Conservation (phyloP, 2,113 vertebrate genomes). For the Toxotes chatareus region DNA sequence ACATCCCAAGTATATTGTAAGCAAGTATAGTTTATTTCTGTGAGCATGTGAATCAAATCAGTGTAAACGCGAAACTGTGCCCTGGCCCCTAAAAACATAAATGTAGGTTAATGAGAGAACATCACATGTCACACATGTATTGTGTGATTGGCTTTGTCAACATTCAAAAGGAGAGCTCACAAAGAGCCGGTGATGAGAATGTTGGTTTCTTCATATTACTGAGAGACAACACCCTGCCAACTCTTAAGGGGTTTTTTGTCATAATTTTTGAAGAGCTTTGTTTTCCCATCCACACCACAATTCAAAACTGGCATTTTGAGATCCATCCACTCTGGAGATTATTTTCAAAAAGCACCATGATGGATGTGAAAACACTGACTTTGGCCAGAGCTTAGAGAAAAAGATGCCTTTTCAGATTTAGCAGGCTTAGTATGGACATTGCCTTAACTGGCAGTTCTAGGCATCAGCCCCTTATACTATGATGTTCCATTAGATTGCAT, state of each 20-base stretch:
- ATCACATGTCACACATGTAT: background rate
- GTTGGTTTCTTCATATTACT: slow-evolving; percentile 11
- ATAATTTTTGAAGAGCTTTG: slow-evolving; percentile 9
- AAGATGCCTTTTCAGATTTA: background rate
- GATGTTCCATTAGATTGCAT: slow-evolving; percentile 76
- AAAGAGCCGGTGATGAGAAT: background rate
- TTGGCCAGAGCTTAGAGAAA: background rate
- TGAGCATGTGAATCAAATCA: background rate
- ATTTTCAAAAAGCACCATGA: slow-evolving; percentile 10
- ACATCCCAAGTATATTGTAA: background rate
- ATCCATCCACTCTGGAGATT: background rate
- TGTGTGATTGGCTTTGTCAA: background rate
- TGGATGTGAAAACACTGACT: slow-evolving; percentile 54
- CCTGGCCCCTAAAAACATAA: background rate
- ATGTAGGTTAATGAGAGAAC: background rate
- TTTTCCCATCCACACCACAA: background rate
- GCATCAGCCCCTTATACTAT: slow-evolving; percentile 52
- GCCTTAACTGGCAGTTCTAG: slow-evolving; percentile 51
- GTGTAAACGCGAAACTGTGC: background rate
- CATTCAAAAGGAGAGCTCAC: background rate
- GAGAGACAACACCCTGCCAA: background rate
- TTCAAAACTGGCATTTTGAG: slow-evolving; percentile 17
- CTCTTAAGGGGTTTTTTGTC: slow-evolving; percentile 4
- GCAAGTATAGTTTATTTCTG: background rate
- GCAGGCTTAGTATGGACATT: background rate